A percentile compares a stretch with the other conserved stretches of the same genome.
Evolutionary conservation across 2,888 invertebrate species (phyloP).

Genomic region (Eilema caniola): DNA sequence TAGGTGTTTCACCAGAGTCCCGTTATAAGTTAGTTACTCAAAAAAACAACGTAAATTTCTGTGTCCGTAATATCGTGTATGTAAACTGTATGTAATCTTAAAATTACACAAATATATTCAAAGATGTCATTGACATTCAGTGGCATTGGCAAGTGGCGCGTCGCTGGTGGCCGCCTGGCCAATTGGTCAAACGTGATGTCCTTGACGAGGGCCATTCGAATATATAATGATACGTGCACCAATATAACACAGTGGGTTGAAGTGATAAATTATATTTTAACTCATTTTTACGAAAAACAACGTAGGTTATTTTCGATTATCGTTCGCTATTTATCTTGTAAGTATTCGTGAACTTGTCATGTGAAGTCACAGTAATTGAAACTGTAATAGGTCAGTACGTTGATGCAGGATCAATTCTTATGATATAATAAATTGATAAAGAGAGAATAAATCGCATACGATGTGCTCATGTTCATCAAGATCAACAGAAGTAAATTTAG

Average conservation of each 20-base stretch:
- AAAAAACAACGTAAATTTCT: neutral
- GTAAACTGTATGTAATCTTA: slow-evolving; percentile 3
- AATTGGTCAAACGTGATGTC: slow-evolving; percentile 64
- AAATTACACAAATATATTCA: slow-evolving; percentile 59
- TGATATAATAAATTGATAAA: neutral
- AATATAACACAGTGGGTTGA: slow-evolving; percentile 35
- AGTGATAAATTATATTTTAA: slow-evolving; percentile 34
- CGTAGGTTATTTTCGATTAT: neutral
- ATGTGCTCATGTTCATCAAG: no score
- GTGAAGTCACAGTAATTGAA: neutral
- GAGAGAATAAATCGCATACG: neutral
- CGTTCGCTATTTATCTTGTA: neutral
- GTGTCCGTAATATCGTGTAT: neutral
- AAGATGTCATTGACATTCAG: slow-evolving; percentile 68
- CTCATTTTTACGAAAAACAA: slow-evolving; percentile 22
- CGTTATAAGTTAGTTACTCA: neutral
- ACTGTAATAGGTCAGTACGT: neutral
- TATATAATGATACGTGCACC: slow-evolving; percentile 49
- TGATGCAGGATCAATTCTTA: neutral
- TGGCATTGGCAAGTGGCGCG: slow-evolving; percentile 52
- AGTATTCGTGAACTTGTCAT: neutral
- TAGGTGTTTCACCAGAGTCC: neutral
- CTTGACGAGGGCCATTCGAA: slow-evolving; percentile 60
- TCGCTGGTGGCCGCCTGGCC: slow-evolving; percentile 60
- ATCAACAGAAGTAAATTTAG: no score